Percentiles rank a stretch among this genome's conserved stretches.
Conservation (phyloP, 2,888 invertebrate genomes). For the Panzeria rudis region DNA sequence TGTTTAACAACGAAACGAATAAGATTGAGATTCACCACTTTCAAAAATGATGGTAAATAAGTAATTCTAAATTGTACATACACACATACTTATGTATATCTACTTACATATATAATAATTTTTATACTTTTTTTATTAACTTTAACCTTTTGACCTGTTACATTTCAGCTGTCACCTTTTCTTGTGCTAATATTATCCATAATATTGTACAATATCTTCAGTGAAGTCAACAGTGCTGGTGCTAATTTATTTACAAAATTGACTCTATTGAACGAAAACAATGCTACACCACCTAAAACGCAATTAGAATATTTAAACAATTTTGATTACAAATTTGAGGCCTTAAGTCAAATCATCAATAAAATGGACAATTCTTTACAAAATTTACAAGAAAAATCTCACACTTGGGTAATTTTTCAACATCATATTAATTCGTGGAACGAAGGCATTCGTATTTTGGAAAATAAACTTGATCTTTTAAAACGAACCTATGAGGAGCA, state of each 20-base stretch:
- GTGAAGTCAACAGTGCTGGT: slow-evolving; percentile 58
- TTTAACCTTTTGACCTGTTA: background rate
- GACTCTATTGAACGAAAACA: slow-evolving; percentile 7
- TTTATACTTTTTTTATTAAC: background rate
- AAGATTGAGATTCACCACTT: slow-evolving; percentile 9
- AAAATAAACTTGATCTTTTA: slow-evolving; percentile 84
- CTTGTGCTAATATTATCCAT: slow-evolving; percentile 72
- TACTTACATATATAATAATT: background rate
- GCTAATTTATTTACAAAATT: slow-evolving; percentile 11
- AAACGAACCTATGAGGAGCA: slow-evolving; percentile 80
- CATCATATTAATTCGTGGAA: slow-evolving; percentile 85
- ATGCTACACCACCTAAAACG: background rate
- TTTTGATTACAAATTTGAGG: slow-evolving; percentile 83
- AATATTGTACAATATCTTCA: slow-evolving; percentile 54
- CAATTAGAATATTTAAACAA: slow-evolving; percentile 58
- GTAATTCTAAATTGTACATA: background rate
- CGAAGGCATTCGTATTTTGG: slow-evolving; percentile 84
- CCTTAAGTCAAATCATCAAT: slow-evolving; percentile 81
- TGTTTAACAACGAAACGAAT: slow-evolving; percentile 36
- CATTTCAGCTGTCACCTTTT: slow-evolving; percentile 70
- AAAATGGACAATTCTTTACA: slow-evolving; percentile 84
- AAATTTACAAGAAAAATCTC: slow-evolving; percentile 84
- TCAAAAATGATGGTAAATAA: slow-evolving; percentile 66
- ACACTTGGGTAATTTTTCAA: slow-evolving; percentile 85
- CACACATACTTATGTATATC: background rate